These are phyloP conservation scores for Eulemur macaco DNA, from an alignment of 2,113 vertebrate species.

Conservation along the genomic window DNA sequence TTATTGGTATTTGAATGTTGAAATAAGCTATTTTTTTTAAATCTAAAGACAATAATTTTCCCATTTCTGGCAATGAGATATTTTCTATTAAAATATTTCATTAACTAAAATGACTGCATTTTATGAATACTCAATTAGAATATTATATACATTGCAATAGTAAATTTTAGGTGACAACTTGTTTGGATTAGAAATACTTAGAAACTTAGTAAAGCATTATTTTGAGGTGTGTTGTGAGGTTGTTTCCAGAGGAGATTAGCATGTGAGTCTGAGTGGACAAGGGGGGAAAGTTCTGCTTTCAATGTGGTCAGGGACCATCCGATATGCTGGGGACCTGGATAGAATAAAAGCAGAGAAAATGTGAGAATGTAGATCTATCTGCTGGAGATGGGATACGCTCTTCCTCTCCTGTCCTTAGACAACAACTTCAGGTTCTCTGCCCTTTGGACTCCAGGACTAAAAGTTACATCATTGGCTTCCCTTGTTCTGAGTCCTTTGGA, in stretches of 20 bases:
- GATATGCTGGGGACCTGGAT: not conserved
- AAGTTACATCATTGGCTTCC: not conserved
- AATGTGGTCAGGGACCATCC: not conserved
- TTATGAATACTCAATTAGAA: not conserved
- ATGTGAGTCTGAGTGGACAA: not conserved
- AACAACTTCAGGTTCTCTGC: not conserved
- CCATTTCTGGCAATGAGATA: not conserved
- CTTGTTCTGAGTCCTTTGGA: not conserved
- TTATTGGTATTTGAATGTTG: not conserved
- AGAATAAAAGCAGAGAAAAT: not conserved
- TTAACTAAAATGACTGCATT: not conserved
- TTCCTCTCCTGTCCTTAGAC: not conserved
- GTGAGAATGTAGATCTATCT: not conserved
- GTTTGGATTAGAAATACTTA: not conserved
- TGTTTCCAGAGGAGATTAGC: not conserved
- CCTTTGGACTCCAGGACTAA: not conserved
- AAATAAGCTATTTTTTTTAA: not conserved
- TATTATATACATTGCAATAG: not conserved
- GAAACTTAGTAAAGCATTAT: not conserved
- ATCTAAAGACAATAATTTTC: not conserved
- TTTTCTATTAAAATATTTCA: not conserved
- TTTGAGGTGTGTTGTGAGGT: not conserved
- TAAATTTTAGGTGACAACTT: not conserved
- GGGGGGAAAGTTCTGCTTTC: not conserved
- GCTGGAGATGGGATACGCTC: not conserved